Base-by-base conservation (phyloP, 64 coral and sea anemone genomes). In the Catalaphyllia jardinei region DNA sequence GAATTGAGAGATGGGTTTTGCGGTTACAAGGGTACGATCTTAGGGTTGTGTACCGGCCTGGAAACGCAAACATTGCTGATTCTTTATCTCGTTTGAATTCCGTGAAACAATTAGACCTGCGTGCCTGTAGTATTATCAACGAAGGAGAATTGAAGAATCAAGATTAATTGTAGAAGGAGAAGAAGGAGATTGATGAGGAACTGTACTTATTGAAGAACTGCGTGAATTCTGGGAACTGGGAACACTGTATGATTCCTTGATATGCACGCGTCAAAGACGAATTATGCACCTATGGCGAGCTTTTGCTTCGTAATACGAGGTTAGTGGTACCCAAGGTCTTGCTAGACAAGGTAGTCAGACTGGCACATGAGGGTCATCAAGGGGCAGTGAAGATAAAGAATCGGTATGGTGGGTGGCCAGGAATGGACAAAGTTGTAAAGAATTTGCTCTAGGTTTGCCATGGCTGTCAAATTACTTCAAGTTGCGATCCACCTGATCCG, bases 71-170 rank as follows among this genome's bases (percentile, higher is more conserved):
- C n/a, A n/a, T n/a, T n/a, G n/a, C n/a, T n/a, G n/a, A n/a, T 60
- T 60, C 87, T 1, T 49, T 88, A 25, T 88, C 73, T 10, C 9
- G 65, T 8, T 39, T 64, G 22, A 62, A 72, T 20, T 20, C 35
- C 3, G 46, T 18, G 3, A n/a, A 79, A 7, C 59, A 78, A 62
- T 9, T 29, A 74, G 16, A 31, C 83, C 29, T 71, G 79, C 38
- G 82, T 73, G 71, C 92, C 87, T n/a, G 65, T 57, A 60, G 87
- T 87, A 29, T 82, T 94, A 52, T 62, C 64, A 10, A 71, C 92
- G 8, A 77, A 52, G 60, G 59, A 77, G 69, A n/a, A 78, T 94
- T 77, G 79, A 89, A 60, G 29, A 54, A 20, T 87, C 73, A 18
- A 35, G 33, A 35, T 35, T 35, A 89, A 79, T 18, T 72, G 89